A percentile compares a stretch with the other conserved stretches of the same genome.
These are phyloP conservation scores for Venustaconcha ellipsiformis DNA, from an alignment of 1,140 invertebrate genomes.

Conservation along the genomic window DNA sequence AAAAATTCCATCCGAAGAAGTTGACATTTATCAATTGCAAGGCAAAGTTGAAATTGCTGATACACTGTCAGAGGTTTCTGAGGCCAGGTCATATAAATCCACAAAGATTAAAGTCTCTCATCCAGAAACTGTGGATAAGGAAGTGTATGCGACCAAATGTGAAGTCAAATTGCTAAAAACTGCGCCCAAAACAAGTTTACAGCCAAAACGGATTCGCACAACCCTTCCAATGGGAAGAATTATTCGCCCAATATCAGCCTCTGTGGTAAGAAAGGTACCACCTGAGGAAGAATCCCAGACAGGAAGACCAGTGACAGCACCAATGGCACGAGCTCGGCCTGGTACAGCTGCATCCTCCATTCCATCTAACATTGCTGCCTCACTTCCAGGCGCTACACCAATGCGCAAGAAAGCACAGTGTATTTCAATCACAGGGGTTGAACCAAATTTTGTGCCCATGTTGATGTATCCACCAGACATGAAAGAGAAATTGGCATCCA, in stretches of 20 bases:
- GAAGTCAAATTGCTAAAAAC: constrained; percentile 44
- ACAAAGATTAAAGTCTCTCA: constrained; percentile 44
- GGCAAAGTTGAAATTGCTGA: constrained; percentile 35
- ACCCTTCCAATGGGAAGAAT: constrained; percentile 57
- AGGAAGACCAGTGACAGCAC: constrained; percentile 49
- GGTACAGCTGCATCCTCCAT: constrained; percentile 34
- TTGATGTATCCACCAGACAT: constrained; percentile 63
- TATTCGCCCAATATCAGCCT: constrained; percentile 60
- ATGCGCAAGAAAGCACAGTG: constrained; percentile 30
- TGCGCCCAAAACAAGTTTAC: constrained; percentile 45
- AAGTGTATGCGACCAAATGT: constrained; percentile 53
- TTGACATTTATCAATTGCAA: constrained; percentile 47
- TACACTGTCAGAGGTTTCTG: constrained; percentile 47
- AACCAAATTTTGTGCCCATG: constrained; percentile 58
- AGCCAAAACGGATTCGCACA: constrained; percentile 52
- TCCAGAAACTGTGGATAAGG: constrained; percentile 36
- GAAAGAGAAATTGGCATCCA: constrained; percentile 50
- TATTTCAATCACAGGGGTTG: constrained; percentile 36
- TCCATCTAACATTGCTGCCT: constrained; percentile 40
- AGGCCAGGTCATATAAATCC: constrained; percentile 46
- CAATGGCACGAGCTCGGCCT: constrained; percentile 35
- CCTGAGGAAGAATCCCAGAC: constrained; percentile 24
- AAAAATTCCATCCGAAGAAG: constrained; percentile 57
- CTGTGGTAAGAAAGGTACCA: constrained; percentile 39
- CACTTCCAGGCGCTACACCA: constrained; percentile 39